Evolutionary conservation across 2,113 vertebrate genomes (phyloP), one percentile per base, ranked within the genome.

Genomic region (Alethe diademata): DNA sequence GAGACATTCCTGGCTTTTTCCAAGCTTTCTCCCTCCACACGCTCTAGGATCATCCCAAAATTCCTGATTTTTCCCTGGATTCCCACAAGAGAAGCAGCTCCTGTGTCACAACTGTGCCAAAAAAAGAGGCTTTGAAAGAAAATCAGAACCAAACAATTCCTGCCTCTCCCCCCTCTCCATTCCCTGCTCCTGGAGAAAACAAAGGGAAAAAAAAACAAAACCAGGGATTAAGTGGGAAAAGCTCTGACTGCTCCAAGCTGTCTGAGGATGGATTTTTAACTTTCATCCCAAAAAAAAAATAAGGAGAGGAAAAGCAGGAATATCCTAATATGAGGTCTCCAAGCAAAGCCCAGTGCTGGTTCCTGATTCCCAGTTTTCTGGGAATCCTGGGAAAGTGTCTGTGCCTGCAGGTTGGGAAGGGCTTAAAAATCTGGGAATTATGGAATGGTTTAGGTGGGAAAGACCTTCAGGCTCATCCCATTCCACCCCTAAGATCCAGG

Each of bases 91-190:
- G 26, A 66, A 3, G 36, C 26, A 2, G 43, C 23, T 42, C 67
- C 70, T 35, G 57, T 3, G 1, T 69, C 84, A 81, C 0, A 4
- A 11, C 38, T 84, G 70, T 65, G 90, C 51, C 47, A 23, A 45
- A 26, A 90, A 51, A 51, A 0, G 56, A 5, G 47, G 31, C 8
- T 87, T 93, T 67, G 65, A 23, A 87, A 71, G 84, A 60, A 93
- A 95, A 94, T 12, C 29, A 50, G 91, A 80, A 69, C 33, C 56
- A 71, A 84, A 90, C 79, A 13, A 72, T 58, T 64, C 69, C 56
- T 9, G 65, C 74, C 85, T 90, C 4, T 7, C 47, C 57, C 56
- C 74, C 82, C 57, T 69, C 61, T 80, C 64, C 65, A 8, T 81
- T 71, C 3, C 17, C 74, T 35, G 64, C 47, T 72, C 54, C 9